Conservation (phyloP, 2,797 vertebrate species). For the Pipistrellus nathusii region DNA sequence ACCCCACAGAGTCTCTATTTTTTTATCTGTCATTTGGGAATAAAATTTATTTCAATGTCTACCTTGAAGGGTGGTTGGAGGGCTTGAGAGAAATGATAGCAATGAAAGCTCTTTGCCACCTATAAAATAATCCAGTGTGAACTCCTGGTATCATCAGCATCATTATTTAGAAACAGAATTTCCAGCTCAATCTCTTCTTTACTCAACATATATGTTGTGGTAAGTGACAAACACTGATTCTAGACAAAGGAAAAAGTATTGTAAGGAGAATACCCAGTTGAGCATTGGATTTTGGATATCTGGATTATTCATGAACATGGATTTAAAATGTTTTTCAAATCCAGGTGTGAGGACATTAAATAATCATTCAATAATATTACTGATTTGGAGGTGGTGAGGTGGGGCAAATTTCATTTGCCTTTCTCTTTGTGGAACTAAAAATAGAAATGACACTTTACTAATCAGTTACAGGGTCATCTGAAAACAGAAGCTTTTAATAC, state of each 20-base stretch:
- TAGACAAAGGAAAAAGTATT: not conserved
- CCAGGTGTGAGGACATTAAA: not conserved
- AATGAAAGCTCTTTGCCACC: not conserved
- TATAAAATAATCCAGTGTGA: not conserved
- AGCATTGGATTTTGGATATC: not conserved
- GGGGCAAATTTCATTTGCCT: constrained; percentile 34
- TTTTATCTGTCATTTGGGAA: not conserved
- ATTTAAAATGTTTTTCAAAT: not conserved
- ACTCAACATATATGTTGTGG: not conserved
- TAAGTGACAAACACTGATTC: not conserved
- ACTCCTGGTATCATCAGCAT: not conserved
- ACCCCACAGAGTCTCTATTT: not conserved
- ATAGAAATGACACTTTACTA: constrained; percentile 54
- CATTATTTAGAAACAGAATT: not conserved
- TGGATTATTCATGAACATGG: not conserved
- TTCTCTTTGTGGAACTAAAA: constrained; percentile 67
- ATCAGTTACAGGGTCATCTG: constrained; percentile 47
- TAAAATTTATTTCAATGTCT: not conserved
- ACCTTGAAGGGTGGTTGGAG: not conserved
- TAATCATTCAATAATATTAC: not conserved
- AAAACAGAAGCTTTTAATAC: constrained; percentile 62
- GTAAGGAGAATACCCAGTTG: not conserved
- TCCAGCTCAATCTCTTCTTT: constrained; percentile 4
- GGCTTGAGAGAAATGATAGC: not conserved
- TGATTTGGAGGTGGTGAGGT: not conserved